phyloP scores from a whole-genome alignment of 2,888 invertebrate species.

The Strigamia maritima region DNA sequence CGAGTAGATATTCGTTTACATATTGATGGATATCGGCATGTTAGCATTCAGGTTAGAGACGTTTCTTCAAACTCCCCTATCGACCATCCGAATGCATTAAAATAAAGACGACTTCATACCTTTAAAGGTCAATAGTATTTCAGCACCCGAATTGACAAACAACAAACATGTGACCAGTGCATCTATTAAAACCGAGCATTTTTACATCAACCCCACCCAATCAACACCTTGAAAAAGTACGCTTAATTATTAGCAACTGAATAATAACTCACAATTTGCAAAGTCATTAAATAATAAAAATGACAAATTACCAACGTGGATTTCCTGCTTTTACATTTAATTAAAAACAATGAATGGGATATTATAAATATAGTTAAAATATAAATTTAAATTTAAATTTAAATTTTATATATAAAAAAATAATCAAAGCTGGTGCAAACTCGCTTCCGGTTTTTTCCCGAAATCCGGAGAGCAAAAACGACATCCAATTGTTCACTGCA shows the following conservation, averaged over 20 bases:
- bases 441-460: neutral
- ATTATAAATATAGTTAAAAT: neutral
- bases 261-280: neutral
- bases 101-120: neutral
- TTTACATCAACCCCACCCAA: neutral
- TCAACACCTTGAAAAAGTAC: neutral
- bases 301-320: neutral
- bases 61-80: neutral
- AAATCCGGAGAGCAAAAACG: neutral
- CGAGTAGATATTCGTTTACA: neutral
- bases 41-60: neutral
- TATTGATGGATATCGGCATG: neutral
- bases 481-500: neutral
- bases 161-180: neutral
- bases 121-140: conserved; percentile 17
- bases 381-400: neutral
- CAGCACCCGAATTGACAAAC: neutral
- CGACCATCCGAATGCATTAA: neutral
- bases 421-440: neutral
- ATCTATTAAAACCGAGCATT: neutral
- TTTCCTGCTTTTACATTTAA: conserved; percentile 22
- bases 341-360: neutral
- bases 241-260: neutral
- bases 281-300: neutral
- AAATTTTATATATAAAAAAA: too few relatives aligned